Percentiles rank a stretch among this genome's conserved stretches.
These are phyloP conservation scores for Hesperia comma DNA, from an alignment of 2,888 invertebrate species.

Conservation along the genomic window DNA sequence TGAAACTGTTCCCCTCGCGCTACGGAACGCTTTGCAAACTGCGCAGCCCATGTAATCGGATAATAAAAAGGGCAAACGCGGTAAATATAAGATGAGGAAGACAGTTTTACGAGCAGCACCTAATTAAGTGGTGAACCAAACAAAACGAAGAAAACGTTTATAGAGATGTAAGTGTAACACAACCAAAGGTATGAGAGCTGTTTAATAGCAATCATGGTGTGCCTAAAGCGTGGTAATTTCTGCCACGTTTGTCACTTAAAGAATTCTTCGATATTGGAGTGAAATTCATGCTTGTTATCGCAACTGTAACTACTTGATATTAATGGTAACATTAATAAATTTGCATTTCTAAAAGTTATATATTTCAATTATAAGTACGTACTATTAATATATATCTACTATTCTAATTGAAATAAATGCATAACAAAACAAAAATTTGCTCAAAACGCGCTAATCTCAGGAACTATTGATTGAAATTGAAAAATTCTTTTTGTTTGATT, in stretches of 20 bases:
- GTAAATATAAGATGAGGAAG: conserved; percentile 85
- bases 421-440: no score
- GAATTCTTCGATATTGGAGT: no score
- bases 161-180: conserved; percentile 54
- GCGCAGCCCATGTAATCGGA: conserved; percentile 83
- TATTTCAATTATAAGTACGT: no score
- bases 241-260: conserved; percentile 1
- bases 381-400: no score
- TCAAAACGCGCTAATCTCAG: no score
- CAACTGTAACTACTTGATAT: no score
- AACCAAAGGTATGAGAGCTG: conserved; percentile 49
- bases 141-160: conserved; percentile 78
- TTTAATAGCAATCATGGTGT: conserved; percentile 27
- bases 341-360: no score
- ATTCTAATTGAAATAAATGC: no score
- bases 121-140: conserved; percentile 83
- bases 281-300: no score
- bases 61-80: conserved; percentile 85
- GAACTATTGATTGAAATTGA: no score
- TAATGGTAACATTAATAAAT: no score
- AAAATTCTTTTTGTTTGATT: no score
- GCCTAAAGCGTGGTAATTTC: conserved; percentile 1
- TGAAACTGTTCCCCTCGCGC: conserved; percentile 81
- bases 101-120: conserved; percentile 84
- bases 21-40: conserved; percentile 78